Percentiles rank a stretch among this genome's conserved stretches.
These are phyloP conservation scores for Psephotus haematonotus DNA, from an alignment of 2,113 vertebrate species.

Conservation along the genomic window DNA sequence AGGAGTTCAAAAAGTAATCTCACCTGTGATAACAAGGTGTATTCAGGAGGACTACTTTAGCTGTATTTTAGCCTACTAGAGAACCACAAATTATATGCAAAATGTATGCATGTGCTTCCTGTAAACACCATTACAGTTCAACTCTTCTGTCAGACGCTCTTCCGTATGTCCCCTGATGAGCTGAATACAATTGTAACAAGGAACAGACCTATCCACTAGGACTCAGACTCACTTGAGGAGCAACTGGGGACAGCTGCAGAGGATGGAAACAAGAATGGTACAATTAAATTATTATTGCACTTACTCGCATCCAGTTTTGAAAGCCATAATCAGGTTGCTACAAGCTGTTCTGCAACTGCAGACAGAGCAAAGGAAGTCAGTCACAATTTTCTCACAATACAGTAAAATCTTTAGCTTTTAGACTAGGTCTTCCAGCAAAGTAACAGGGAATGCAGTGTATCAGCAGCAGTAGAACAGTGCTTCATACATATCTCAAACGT, in stretches of 20 bases:
- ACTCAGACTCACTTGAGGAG: background rate
- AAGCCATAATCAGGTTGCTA: background rate
- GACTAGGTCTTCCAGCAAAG: background rate
- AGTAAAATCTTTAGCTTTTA: background rate
- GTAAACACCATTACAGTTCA: background rate
- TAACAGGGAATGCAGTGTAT: background rate
- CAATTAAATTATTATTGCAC: background rate
- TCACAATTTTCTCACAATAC: background rate
- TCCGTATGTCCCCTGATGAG: background rate
- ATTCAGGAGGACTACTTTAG: background rate
- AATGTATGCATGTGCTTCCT: background rate
- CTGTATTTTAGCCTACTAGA: background rate
- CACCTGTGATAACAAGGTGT: background rate
- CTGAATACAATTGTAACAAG: slow-evolving; percentile 23
- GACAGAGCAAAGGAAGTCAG: background rate
- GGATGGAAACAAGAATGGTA: background rate
- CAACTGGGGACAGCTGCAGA: slow-evolving; percentile 30
- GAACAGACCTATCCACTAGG: slow-evolving; percentile 15
- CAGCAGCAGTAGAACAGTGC: background rate
- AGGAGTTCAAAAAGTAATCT: background rate
- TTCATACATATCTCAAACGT: accelerated
- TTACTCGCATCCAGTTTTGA: background rate
- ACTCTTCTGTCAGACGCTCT: background rate
- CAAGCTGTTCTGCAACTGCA: slow-evolving; percentile 6
- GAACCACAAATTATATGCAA: background rate